Conservation (phyloP, 37 sponge, comb jelly and placozoan genomes). For the Oscarella lobularis region DNA sequence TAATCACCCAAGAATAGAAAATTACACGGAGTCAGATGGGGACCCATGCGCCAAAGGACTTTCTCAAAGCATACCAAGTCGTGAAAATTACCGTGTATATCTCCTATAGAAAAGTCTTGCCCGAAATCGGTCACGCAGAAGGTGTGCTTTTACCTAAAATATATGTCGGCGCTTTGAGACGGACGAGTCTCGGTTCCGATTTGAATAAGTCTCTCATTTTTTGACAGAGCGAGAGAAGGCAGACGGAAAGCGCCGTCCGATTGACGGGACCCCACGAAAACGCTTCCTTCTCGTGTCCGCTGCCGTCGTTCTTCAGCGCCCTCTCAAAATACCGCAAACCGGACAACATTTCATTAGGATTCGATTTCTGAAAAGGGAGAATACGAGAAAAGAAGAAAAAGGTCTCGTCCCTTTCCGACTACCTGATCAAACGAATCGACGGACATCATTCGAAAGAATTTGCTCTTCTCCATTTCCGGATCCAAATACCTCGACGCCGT, state of each 20-base stretch:
- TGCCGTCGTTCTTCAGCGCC: constrained; percentile 57
- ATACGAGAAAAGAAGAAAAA: neutral
- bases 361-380: constrained; percentile 40
- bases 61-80: constrained; percentile 92
- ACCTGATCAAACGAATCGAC: constrained; percentile 76
- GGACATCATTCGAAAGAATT: constrained; percentile 37
- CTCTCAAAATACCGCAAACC: constrained; percentile 91
- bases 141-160: constrained; percentile 49
- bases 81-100: constrained; percentile 91
- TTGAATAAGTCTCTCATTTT: constrained; percentile 52
- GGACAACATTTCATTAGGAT: constrained; percentile 77
- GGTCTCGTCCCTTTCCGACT: too few species aligned
- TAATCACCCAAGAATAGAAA: constrained; percentile 95
- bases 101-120: constrained; percentile 32
- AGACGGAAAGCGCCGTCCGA: constrained; percentile 54
- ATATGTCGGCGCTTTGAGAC: constrained; percentile 59
- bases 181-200: constrained; percentile 56
- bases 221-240: constrained; percentile 54
- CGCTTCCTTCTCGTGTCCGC: constrained; percentile 48
- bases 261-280: constrained; percentile 87
- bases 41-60: constrained; percentile 88
- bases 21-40: constrained; percentile 71
- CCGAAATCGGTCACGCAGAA: neutral
- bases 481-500: neutral
- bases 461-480: neutral